phyloP scores from a whole-genome alignment of 92 coral and sea anemone genomes.

The Plumapathes pennacea region DNA sequence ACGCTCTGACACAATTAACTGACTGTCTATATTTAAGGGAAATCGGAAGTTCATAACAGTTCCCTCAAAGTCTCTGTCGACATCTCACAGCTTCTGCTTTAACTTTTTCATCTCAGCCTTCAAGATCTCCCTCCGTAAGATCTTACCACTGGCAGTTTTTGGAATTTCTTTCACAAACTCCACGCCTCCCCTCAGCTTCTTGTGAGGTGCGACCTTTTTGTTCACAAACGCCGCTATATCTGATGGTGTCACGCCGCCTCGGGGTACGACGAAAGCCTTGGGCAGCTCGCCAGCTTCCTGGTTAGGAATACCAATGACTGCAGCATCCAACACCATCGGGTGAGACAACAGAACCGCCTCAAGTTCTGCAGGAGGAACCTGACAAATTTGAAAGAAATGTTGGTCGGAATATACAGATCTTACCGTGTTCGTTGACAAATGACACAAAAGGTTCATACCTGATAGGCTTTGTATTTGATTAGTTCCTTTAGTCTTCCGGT shows the following conservation, averaged over 20 bases:
- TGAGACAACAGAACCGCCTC: slow-evolving; percentile 63
- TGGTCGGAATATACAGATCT: background rate
- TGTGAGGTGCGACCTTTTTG: slow-evolving; percentile 61
- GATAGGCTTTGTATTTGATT: slow-evolving; percentile 80
- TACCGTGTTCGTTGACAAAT: too few relatives aligned
- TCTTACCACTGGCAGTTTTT: slow-evolving; percentile 79
- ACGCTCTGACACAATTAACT: too few relatives aligned
- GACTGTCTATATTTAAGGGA: too few relatives aligned
- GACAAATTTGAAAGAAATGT: background rate
- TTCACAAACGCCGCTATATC: slow-evolving; percentile 60
- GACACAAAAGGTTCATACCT: too few relatives aligned
- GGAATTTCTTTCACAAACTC: slow-evolving; percentile 74
- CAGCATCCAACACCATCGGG: slow-evolving; percentile 74
- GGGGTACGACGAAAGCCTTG: slow-evolving; percentile 74
- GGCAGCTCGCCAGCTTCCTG: slow-evolving; percentile 79
- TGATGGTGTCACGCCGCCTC: slow-evolving; percentile 52
- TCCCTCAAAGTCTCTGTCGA: too few relatives aligned
- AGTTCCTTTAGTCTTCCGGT: slow-evolving; percentile 80
- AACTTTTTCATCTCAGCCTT: slow-evolving; percentile 1
- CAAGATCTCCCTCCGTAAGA: slow-evolving; percentile 51
- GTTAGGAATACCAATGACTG: slow-evolving; percentile 76
- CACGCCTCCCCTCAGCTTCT: slow-evolving; percentile 82
- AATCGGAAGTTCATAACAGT: too few relatives aligned
- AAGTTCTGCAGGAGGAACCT: slow-evolving; percentile 84
- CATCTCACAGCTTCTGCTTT: too few relatives aligned